Percentiles rank a stretch among this genome's conserved stretches.
phyloP scores from a whole-genome alignment of 2,113 vertebrate genomes.

The Podocnemis expansa region DNA sequence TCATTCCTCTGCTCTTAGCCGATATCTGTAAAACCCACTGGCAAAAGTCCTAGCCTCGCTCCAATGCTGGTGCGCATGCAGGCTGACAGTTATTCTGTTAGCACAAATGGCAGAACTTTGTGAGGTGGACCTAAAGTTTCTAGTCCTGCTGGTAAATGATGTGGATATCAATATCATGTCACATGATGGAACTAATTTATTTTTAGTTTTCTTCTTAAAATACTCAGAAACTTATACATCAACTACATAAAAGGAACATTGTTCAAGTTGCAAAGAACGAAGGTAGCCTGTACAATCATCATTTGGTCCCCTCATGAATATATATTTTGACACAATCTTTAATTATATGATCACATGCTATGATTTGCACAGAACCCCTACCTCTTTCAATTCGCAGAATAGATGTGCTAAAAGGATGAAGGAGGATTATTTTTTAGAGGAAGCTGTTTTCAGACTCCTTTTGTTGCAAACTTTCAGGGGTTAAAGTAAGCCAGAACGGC shows the following conservation, averaged over 20 bases:
- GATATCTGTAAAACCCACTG: background rate
- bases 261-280: background rate
- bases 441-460: too few relatives aligned
- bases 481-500: too few relatives aligned
- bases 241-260: background rate
- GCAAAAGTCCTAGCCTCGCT: background rate
- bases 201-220: background rate
- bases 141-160: background rate
- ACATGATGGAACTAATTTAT: background rate
- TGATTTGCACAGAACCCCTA: background rate
- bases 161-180: too few relatives aligned
- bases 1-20: background rate
- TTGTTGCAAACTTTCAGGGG: too few relatives aligned
- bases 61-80: background rate
- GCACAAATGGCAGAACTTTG: background rate
- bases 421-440: too few relatives aligned
- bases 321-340: background rate
- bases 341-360: background rate
- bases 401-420: too few relatives aligned
- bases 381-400: too few relatives aligned
- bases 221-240: accelerated
- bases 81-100: background rate
- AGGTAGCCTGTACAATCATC: background rate
- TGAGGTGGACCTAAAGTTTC: background rate
- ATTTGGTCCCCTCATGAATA: background rate